Evolutionary conservation across 2,797 vertebrate genomes (phyloP).

Genomic region (Rhinella marina): DNA sequence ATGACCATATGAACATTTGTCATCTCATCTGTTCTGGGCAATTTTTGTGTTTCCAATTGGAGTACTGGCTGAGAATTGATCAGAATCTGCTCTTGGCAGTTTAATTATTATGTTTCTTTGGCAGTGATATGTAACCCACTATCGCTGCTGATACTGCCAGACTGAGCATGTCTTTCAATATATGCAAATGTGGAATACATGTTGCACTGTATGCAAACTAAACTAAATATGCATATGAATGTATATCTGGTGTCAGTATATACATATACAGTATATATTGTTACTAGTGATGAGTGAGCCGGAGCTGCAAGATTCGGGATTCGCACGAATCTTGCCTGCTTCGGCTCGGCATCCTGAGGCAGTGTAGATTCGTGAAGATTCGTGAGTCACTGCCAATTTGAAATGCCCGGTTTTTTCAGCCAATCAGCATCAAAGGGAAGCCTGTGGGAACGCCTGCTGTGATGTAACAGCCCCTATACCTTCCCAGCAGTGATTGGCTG

Average conservation of each 20-base stretch:
- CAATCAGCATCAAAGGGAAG: no score
- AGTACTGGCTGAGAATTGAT: conserved; percentile 2
- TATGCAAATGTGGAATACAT: conserved; percentile 15
- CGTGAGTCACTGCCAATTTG: no score
- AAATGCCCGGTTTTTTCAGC: no score
- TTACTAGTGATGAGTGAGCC: no score
- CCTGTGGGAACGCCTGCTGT: no score
- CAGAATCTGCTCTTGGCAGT: not conserved
- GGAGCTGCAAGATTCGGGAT: no score
- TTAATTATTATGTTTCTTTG: conserved; percentile 23
- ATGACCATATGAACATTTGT: conserved; percentile 10
- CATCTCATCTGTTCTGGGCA: conserved; percentile 4
- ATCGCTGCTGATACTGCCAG: not conserved
- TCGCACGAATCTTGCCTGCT: no score
- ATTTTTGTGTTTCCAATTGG: conserved; percentile 3
- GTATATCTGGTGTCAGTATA: not conserved
- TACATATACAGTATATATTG: not conserved
- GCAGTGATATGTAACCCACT: conserved; percentile 22
- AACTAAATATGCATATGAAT: not conserved
- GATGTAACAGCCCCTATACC: no score
- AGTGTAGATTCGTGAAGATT: no score
- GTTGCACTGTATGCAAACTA: conserved; percentile 11
- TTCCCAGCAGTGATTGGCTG: no score
- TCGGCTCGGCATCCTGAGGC: no score
- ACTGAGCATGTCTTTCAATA: not conserved